Evolutionary conservation across 1,140 invertebrate genomes (phyloP), one percentile per base, ranked within the genome.

Genomic region (Zophobas atratus): DNA sequence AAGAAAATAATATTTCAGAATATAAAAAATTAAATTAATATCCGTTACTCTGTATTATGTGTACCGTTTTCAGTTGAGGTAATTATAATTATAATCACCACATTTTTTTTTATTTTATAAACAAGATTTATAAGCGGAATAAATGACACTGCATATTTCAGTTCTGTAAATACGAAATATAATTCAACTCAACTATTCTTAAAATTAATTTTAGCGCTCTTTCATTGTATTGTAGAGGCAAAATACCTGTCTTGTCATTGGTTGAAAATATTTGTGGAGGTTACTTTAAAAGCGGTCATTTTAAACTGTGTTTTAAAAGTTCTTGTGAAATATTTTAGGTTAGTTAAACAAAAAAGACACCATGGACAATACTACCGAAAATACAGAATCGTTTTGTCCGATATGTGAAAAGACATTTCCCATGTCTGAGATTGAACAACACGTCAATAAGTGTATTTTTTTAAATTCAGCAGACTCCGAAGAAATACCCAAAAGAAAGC

Each of bases 371-470:
- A 34, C n/a, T 38, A 56, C 55, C n/a, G 49, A 76, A 79, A 41
- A 35, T 8, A 48, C 67, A 32, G 20, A 8, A 32, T 33, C 38
- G 1, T 75, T 46, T 51, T 92, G 91, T 84, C 91, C 91, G 1
- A 85, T 92, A 71, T 92, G 91, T 82, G 84, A 81, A 34, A 88
- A 89, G 81, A 78, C 82, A 56, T 90, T 89, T 84, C 70, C 87
- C 20, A 51, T 83, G 35, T 76, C 85, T 75, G 72, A 87, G 55
- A 92, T 94, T 72, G 91, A 93, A 84, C 85, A 86, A 81, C 93
- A 94, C 84, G 92, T 89, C 3, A 90, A 91, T 80, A 92, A 89
- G 83, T 93, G 92, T 83, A 87, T 93, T 72, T 93, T 93, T 87
- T 84, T 93, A 35, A 91, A 91, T 82, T 90, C 89, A 49, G 82